Percentiles rank a stretch among this genome's conserved stretches.
Conservation (phyloP, 2,113 vertebrate genomes). For the Lampris megalopsis region DNA sequence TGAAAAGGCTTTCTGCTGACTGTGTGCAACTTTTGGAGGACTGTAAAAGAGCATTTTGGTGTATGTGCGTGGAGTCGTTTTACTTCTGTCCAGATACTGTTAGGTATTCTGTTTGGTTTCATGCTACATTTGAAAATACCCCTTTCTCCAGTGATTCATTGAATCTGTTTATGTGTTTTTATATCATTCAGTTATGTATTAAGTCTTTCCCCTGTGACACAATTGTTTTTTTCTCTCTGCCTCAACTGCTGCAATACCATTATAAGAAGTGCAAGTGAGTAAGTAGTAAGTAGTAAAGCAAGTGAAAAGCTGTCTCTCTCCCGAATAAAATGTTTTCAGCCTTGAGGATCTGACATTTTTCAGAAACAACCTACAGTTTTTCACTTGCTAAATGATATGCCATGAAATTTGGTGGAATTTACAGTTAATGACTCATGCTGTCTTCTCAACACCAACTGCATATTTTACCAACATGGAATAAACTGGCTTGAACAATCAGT, state of each 20-base stretch:
- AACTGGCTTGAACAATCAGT: conserved; percentile 6
- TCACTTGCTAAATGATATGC: conserved; percentile 1
- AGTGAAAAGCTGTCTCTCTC: no score
- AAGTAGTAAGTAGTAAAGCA: no score
- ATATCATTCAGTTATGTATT: no score
- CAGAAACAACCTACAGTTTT: not conserved
- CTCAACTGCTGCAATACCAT: no score
- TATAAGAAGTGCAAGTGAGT: no score
- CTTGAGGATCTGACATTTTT: not conserved
- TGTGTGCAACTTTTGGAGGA: not conserved
- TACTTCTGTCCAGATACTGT: not conserved
- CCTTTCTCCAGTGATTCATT: no score
- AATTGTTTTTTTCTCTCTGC: no score
- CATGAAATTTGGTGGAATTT: not conserved
- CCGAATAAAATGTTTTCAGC: not conserved
- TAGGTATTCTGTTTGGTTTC: not conserved
- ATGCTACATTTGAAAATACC: no score
- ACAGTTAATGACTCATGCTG: not conserved
- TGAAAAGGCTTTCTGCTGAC: no score
- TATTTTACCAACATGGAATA: conserved; percentile 24
- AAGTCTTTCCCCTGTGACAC: no score
- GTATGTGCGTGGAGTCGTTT: not conserved
- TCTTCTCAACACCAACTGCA: not conserved
- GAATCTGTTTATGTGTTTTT: no score
- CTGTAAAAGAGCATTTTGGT: not conserved